A percentile compares a stretch with the other conserved stretches of the same genome.
Conservation (phyloP, 2,888 invertebrate genomes). For the Neoascia interrupta region DNA sequence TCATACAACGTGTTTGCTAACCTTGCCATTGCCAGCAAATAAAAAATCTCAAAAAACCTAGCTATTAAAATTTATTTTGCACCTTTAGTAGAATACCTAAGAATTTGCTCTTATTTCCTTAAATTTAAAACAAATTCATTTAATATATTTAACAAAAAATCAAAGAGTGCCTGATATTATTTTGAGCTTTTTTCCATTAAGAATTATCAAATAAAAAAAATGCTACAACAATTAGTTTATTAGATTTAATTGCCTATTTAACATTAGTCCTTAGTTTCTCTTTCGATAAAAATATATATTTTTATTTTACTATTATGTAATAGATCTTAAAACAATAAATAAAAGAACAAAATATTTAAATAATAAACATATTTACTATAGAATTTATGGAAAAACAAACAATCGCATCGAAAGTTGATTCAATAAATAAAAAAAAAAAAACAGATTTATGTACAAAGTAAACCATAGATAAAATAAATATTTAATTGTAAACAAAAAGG, state of each 20-base stretch:
- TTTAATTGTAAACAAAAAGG: constrained; percentile 40
- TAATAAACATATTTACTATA: constrained; percentile 15
- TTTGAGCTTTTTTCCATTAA: constrained; percentile 36
- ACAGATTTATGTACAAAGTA: constrained; percentile 60
- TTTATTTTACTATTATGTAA: no score
- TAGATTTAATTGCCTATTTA: constrained; percentile 11
- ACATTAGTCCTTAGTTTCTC: background rate
- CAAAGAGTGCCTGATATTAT: constrained; percentile 60
- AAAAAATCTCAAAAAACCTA: constrained; percentile 24
- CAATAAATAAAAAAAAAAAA: constrained; percentile 35
- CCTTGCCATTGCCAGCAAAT: constrained; percentile 52
- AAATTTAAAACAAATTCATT: constrained; percentile 1
- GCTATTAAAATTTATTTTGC: constrained; percentile 8
- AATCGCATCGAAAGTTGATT: constrained; percentile 52
- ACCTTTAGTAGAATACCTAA: constrained; percentile 15
- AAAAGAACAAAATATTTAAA: constrained; percentile 25
- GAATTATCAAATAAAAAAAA: constrained; percentile 1
- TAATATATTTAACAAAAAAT: constrained; percentile 18
- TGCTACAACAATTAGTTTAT: background rate
- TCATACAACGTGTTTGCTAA: constrained; percentile 23
- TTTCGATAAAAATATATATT: constrained; percentile 25
- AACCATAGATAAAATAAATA: constrained; percentile 63
- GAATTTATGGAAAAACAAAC: constrained; percentile 38
- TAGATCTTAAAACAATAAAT: no score
- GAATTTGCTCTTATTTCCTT: background rate